Conservation (phyloP, 2,797 vertebrate genomes). For the Eurystomus glaucurus region DNA sequence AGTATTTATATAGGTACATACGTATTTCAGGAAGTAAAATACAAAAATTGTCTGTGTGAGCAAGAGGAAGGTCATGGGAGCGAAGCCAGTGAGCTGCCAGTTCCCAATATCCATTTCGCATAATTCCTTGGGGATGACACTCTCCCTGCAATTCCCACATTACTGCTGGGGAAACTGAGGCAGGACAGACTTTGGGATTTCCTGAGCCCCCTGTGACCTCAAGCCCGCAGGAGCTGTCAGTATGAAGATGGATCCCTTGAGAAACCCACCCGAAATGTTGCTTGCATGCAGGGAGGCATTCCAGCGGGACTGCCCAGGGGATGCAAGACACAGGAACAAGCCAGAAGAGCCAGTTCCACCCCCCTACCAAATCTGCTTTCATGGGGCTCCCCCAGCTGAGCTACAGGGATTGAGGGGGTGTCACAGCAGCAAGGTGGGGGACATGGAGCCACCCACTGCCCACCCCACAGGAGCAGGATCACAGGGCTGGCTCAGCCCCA, state of each 20-base stretch:
- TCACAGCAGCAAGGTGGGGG: neutral
- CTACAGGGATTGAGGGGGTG: neutral
- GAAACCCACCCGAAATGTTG: neutral
- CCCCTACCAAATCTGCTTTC: neutral
- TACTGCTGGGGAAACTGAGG: neutral
- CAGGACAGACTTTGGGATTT: neutral
- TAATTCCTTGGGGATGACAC: accelerated
- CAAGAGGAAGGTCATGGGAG: neutral
- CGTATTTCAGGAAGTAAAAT: constrained; percentile 43
- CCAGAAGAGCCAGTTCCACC: neutral
- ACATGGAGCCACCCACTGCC: neutral
- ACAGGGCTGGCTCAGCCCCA: neutral
- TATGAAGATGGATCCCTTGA: neutral
- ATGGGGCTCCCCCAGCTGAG: neutral
- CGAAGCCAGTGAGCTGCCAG: neutral
- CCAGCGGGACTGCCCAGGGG: neutral
- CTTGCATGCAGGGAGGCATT: neutral
- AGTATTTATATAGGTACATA: neutral
- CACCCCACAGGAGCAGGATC: accelerated
- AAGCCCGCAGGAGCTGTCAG: neutral
- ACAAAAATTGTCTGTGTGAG: neutral
- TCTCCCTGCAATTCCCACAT: accelerated
- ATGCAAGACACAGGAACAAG: neutral
- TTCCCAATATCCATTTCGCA: neutral
- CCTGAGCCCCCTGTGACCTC: neutral